Percentiles rank a stretch among this genome's conserved stretches.
These are phyloP conservation scores for Podargus strigoides DNA, from an alignment of 2,797 vertebrate species.

Conservation along the genomic window DNA sequence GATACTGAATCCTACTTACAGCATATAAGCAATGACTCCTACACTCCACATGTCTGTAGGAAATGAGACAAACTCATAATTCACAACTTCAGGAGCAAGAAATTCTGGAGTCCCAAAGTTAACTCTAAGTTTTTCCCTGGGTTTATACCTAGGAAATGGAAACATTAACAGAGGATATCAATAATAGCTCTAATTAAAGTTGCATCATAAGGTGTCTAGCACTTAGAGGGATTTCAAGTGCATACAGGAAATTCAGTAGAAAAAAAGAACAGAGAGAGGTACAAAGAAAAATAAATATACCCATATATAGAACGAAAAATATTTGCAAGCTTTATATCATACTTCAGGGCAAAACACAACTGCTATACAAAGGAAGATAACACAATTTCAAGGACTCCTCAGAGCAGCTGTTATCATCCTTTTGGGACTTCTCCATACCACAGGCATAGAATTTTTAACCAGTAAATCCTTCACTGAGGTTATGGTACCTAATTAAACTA, in stretches of 20 bases:
- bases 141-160: slow-evolving; percentile 86
- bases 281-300: background rate
- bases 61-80: slow-evolving; percentile 98
- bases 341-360: background rate
- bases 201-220: background rate
- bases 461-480: slow-evolving; percentile 10
- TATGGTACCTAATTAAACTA: background rate
- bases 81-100: slow-evolving; percentile 95
- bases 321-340: background rate
- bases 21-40: slow-evolving; percentile 95
- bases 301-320: background rate
- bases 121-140: slow-evolving; percentile 92
- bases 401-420: background rate
- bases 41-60: slow-evolving; percentile 98
- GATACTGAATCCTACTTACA: slow-evolving; percentile 79
- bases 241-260: background rate
- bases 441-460: background rate
- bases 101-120: slow-evolving; percentile 99
- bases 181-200: background rate
- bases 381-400: background rate
- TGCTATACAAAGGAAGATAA: background rate
- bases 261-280: background rate
- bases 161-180: background rate
- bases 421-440: background rate
- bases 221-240: background rate